Conservation (phyloP, 2,113 vertebrate species). For the Ariopsis seemanni region DNA sequence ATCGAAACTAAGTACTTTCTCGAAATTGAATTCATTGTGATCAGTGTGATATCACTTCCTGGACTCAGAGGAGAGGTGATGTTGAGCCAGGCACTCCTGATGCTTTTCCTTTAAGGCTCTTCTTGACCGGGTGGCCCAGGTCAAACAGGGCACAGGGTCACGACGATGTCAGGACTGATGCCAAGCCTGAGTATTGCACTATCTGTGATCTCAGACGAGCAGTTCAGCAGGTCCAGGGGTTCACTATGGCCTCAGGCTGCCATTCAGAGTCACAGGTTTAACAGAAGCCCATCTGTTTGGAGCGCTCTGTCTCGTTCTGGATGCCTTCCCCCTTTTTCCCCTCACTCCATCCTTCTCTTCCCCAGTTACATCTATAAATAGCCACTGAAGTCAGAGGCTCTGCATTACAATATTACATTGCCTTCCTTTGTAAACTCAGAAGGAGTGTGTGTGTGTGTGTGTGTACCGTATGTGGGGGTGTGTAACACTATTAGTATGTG, state of each 20-base stretch:
- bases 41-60: background rate
- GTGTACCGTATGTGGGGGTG: background rate
- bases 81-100: background rate
- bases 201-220: background rate
- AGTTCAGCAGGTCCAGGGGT: background rate
- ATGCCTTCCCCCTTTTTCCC: conserved; percentile 33
- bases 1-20: background rate
- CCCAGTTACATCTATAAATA: conserved; percentile 58
- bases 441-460: background rate
- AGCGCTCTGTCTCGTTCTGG: background rate
- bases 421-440: conserved; percentile 34
- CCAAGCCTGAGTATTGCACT: background rate
- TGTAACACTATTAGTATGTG: background rate
- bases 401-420: conserved; percentile 50
- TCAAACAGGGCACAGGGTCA: background rate
- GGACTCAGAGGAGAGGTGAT: background rate
- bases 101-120: background rate
- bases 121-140: too few relatives aligned
- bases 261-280: conserved; percentile 30
- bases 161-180: background rate
- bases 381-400: conserved; percentile 49
- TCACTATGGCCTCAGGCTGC: conserved; percentile 3
- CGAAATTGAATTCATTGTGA: background rate
- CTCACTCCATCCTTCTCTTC: conserved; percentile 39
- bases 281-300: conserved; percentile 27